A percentile compares a stretch with the other conserved stretches of the same genome.
Evolutionary conservation across 2,797 vertebrate genomes (phyloP).

Genomic region (Podarcis siculus): DNA sequence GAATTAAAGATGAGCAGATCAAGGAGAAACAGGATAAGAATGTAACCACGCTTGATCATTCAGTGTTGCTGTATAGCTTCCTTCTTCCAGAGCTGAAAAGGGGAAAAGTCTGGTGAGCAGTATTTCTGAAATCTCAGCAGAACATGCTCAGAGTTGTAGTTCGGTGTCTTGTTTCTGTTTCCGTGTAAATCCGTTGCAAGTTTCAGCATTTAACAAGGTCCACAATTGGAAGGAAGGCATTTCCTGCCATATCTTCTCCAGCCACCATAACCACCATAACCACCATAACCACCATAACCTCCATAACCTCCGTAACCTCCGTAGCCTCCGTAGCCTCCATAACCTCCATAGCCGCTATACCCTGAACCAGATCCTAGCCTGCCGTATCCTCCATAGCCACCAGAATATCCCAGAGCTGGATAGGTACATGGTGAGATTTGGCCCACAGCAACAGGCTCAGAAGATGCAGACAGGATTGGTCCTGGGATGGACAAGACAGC

Average conservation of each 20-base stretch:
- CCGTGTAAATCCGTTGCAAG: not conserved
- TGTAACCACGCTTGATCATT: not conserved
- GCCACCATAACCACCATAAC: not conserved
- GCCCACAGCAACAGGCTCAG: not conserved
- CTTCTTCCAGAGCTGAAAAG: not conserved
- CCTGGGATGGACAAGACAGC: not conserved
- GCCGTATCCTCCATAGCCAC: not conserved
- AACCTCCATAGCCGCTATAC: not conserved
- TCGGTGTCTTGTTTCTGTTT: not conserved
- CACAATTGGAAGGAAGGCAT: not conserved
- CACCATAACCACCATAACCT: not conserved
- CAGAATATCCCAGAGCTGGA: not conserved
- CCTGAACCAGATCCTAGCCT: not conserved
- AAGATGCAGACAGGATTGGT: not conserved
- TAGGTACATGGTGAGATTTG: not conserved
- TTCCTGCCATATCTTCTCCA: conserved; percentile 11
- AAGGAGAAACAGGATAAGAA: not conserved
- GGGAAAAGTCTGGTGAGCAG: not conserved
- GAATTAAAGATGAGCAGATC: not conserved
- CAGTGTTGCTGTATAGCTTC: not conserved
- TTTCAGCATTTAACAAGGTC: not conserved
- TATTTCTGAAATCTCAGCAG: not conserved
- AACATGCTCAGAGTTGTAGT: not conserved
- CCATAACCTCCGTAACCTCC: not conserved
- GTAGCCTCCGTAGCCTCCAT: not conserved